A percentile compares a stretch with the other conserved stretches of the same genome.
phyloP scores from a whole-genome alignment of 2,797 vertebrate species.

The Telmatherina bonti region DNA sequence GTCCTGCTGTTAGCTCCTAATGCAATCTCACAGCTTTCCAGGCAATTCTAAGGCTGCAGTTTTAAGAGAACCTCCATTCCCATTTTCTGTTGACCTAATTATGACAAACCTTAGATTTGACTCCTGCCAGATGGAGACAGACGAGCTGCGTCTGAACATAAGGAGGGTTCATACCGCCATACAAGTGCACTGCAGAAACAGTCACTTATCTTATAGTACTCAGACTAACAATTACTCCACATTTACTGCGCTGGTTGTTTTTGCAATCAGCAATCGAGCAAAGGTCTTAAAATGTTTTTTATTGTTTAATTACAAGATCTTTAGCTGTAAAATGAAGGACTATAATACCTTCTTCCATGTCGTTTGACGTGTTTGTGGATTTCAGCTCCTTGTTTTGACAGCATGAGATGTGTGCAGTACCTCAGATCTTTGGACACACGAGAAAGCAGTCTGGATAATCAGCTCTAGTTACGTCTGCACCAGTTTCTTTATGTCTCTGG shows the following conservation, averaged over 20 bases:
- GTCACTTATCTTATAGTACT: not conserved
- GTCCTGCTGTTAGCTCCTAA: not conserved
- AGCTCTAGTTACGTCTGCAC: too few relatives aligned
- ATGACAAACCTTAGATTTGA: constrained; percentile 7
- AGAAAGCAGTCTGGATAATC: too few relatives aligned
- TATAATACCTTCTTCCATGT: too few relatives aligned
- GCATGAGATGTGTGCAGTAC: too few relatives aligned
- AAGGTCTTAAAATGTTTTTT: too few relatives aligned
- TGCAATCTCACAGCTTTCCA: constrained; percentile 19
- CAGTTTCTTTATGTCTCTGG: too few relatives aligned
- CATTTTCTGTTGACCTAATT: constrained; percentile 7
- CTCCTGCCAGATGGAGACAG: constrained; percentile 6
- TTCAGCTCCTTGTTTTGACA: too few relatives aligned
- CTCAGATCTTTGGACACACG: too few relatives aligned
- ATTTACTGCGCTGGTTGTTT: constrained; percentile 5
- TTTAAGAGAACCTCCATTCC: constrained; percentile 1
- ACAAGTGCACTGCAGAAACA: constrained; percentile 2
- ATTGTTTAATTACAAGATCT: too few relatives aligned
- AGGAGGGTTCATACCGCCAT: not conserved
- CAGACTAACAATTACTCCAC: not conserved
- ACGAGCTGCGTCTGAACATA: not conserved
- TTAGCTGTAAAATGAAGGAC: too few relatives aligned
- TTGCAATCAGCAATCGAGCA: not conserved
- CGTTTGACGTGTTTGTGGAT: too few relatives aligned
- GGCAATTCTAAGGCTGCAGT: constrained; percentile 7